Evolutionary conservation across 2,113 vertebrate species (phyloP).

Genomic region (Melanostigma gelatinosum): DNA sequence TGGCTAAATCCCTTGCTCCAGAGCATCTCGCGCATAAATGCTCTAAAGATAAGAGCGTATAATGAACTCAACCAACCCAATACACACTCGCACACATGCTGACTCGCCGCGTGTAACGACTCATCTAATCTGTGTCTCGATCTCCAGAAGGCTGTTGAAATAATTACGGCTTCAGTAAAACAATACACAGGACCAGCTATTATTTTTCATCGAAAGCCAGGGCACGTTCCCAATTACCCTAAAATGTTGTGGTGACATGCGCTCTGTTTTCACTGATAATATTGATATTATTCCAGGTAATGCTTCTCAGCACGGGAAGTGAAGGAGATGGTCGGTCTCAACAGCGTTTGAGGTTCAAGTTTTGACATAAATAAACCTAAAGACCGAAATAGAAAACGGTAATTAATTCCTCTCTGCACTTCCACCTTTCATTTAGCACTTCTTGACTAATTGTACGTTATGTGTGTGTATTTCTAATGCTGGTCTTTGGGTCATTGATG

Average conservation of each 20-base stretch:
- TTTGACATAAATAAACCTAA: not conserved
- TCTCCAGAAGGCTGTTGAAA: slow-evolving; percentile 69
- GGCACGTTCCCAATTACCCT: slow-evolving; percentile 74
- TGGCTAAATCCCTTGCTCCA: not conserved
- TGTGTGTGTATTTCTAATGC: slow-evolving; percentile 17
- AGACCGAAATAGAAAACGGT: not conserved
- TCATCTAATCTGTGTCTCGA: slow-evolving; percentile 44
- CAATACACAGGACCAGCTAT: slow-evolving; percentile 50
- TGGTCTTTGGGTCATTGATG: slow-evolving; percentile 3
- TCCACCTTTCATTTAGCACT: not conserved
- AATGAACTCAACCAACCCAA: not conserved
- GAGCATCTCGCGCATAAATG: not conserved
- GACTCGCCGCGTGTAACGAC: not conserved
- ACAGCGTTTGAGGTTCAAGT: slow-evolving; percentile 15
- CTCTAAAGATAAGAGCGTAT: not conserved
- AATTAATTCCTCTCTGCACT: not conserved
- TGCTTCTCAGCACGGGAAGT: slow-evolving; percentile 28
- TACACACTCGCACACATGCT: not conserved
- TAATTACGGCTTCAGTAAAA: slow-evolving; percentile 67
- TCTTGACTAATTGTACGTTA: not conserved
- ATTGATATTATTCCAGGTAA: slow-evolving; percentile 75
- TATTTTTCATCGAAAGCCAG: slow-evolving; percentile 69
- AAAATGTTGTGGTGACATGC: slow-evolving; percentile 73
- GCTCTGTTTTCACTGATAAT: slow-evolving; percentile 77
- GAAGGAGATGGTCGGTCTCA: slow-evolving; percentile 27